These are phyloP conservation scores for Spinibarbus caldwelli DNA, from an alignment of 2,797 vertebrate genomes.

Conservation along the genomic window DNA sequence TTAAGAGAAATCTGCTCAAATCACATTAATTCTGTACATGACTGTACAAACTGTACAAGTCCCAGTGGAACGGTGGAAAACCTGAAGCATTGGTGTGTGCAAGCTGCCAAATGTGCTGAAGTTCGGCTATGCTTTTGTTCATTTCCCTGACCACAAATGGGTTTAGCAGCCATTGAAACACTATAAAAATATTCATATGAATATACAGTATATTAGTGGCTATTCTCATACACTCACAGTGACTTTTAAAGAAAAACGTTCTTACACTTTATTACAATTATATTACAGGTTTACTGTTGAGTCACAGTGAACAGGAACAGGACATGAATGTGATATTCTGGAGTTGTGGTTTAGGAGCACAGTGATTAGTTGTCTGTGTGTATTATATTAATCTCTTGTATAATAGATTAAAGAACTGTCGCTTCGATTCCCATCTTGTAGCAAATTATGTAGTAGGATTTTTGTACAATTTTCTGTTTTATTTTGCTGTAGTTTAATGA, in stretches of 20 bases:
- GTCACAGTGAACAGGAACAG: background rate
- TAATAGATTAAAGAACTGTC: background rate
- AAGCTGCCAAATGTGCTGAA: conserved; percentile 90
- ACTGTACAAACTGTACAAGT: conserved; percentile 95
- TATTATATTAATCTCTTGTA: background rate
- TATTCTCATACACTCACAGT: background rate
- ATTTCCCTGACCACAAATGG: conserved; percentile 93
- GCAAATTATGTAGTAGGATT: background rate
- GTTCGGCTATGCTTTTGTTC: conserved; percentile 94
- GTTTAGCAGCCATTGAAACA: conserved; percentile 91
- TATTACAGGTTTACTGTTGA: background rate
- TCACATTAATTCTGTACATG: conserved; percentile 81
- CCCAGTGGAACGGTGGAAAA: conserved; percentile 91
- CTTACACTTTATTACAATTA: background rate
- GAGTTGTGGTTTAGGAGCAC: background rate
- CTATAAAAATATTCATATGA: conserved; percentile 82
- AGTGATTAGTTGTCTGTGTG: background rate
- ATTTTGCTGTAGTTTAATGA: background rate
- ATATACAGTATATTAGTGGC: background rate
- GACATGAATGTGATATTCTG: background rate
- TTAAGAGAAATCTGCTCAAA: conserved; percentile 44
- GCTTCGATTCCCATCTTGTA: background rate
- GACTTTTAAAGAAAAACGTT: background rate
- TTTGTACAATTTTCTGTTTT: background rate
- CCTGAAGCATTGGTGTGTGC: conserved; percentile 88